Conservation (phyloP, 2,113 vertebrate species). For the Semicossyphus pulcher region DNA sequence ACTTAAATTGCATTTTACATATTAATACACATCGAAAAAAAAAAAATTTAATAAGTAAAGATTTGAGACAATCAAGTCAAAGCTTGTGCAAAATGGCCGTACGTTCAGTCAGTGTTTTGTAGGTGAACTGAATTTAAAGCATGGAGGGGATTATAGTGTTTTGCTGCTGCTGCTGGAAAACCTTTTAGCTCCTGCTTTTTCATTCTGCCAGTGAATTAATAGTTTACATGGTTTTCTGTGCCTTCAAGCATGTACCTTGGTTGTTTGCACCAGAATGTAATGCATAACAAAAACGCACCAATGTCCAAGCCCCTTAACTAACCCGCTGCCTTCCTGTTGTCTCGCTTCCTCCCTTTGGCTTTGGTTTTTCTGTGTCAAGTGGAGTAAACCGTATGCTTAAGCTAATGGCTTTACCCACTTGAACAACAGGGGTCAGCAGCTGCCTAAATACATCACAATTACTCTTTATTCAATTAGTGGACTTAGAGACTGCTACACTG, state of each 20-base stretch:
- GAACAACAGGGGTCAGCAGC: constrained; percentile 72
- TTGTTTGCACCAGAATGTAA: constrained; percentile 46
- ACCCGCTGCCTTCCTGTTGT: constrained; percentile 26
- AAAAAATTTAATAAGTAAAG: neutral
- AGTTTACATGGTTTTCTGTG: constrained; percentile 21
- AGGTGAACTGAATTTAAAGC: too few relatives aligned
- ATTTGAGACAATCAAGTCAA: neutral
- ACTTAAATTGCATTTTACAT: too few relatives aligned
- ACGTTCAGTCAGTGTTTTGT: neutral
- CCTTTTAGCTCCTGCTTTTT: constrained; percentile 27
- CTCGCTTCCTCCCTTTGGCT: constrained; percentile 1
- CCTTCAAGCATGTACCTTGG: constrained; percentile 12
- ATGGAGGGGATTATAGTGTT: neutral
- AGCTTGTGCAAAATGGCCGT: neutral
- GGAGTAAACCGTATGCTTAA: constrained; percentile 54
- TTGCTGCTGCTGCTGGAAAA: constrained; percentile 10
- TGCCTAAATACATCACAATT: constrained; percentile 76
- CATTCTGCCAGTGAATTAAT: constrained; percentile 31
- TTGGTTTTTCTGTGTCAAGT: constrained; percentile 34
- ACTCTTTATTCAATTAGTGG: constrained; percentile 68
- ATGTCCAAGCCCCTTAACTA: constrained; percentile 40
- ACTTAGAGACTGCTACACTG: constrained; percentile 25
- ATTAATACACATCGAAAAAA: neutral
- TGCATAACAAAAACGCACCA: constrained; percentile 40
- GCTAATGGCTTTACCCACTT: constrained; percentile 67